Evolutionary conservation across 2,797 vertebrate genomes (phyloP), one percentile per base, ranked within the genome.

Genomic region (Echeneis naucrates): DNA sequence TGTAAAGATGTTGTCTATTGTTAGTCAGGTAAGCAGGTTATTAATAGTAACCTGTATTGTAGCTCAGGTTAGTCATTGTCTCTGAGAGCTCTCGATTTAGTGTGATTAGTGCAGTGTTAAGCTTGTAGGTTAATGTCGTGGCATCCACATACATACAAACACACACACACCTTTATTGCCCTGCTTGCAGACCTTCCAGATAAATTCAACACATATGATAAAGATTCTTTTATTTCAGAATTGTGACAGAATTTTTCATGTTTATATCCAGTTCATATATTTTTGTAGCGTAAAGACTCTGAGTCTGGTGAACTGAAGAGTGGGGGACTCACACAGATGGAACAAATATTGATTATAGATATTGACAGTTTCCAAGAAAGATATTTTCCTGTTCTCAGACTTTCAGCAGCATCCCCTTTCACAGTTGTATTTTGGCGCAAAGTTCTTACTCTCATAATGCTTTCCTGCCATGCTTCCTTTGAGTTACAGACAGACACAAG

Each of bases 111-210:
- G 3, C 5, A 44, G 21, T 13, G 54, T 35, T 74, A 79, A 75
- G 74, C 63, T 84, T 71, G 72, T 77, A 64, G 77, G 80, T 77
- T 83, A 81, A 87, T 74, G 27, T 24, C 58, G 30, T 67, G 37
- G 50, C 38, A 55, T 23, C 54, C 55, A 55, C 27, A 40, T 17
- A 33, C 56, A 53, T 17, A 16, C 44, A 48, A 9, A 51, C 14
- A 44, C 19, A 32, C 47, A 35, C 13, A 37, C 58, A n/a, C n/a
- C n/a, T n/a, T 9, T 33, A 33, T 33, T 33, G 32, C 33, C 9
- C 32, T 33, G 54, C 16, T 35, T 42, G 33, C 17, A 42, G 40
- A 42, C 40, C 17, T 42, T n/a, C 16, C 40, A 42, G n/a, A n/a
- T 30, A 59, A 23, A 4, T 23, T n/a, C n/a, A 58, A 37, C 30